phyloP scores from a whole-genome alignment of 2,797 vertebrate species.

The Ambastaia sidthimunki region DNA sequence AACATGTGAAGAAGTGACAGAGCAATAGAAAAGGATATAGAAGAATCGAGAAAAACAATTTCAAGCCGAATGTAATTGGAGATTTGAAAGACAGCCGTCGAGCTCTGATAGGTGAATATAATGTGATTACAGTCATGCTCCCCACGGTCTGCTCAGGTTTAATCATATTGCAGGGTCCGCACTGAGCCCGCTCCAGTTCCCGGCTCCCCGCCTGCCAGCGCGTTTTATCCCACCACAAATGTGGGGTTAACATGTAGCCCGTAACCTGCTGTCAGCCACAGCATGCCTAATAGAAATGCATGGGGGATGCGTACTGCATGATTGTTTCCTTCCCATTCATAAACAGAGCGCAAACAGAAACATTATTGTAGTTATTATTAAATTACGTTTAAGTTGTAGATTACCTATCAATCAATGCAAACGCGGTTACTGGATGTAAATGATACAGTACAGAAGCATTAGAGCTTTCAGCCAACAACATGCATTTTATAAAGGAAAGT shows the following conservation, averaged over 20 bases:
- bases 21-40: conserved; percentile 14
- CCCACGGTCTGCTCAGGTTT: conserved; percentile 44
- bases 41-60: conserved; percentile 40
- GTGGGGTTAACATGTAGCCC: conserved; percentile 24
- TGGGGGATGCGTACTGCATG: not conserved
- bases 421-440: not conserved
- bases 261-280: not conserved
- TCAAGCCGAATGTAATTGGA: conserved; percentile 50
- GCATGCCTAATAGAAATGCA: not conserved
- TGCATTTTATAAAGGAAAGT: not conserved
- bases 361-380: not conserved
- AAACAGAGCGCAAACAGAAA: not conserved
- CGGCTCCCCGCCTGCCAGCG: not conserved
- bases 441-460: not conserved
- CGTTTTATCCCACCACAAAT: not conserved
- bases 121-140: conserved; percentile 55
- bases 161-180: conserved; percentile 40
- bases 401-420: not conserved
- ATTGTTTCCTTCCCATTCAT: not conserved
- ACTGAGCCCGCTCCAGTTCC: not conserved
- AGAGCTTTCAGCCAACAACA: not conserved
- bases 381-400: conserved; percentile 4
- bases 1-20: conserved; percentile 42
- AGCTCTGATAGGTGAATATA: conserved; percentile 54
- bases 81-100: conserved; percentile 59